Conservation (phyloP, 2,888 invertebrate species). For the Phaedon cochleariae region DNA sequence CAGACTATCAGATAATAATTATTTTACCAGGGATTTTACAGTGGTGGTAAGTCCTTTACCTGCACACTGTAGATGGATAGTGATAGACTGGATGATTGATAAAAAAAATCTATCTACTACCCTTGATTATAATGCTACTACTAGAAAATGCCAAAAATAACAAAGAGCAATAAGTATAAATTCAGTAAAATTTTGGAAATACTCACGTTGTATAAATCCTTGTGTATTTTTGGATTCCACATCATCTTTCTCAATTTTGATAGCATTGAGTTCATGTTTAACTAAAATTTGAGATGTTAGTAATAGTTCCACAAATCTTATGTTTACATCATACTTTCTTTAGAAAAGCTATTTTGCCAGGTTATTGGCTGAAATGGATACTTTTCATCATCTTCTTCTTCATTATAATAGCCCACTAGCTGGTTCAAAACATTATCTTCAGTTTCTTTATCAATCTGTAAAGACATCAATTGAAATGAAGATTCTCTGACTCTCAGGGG, state of each 20-base stretch:
- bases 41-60: too few relatives aligned
- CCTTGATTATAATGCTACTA: too few relatives aligned
- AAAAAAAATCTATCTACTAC: too few relatives aligned
- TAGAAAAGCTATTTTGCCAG: slow-evolving; percentile 41
- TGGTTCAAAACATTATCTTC: slow-evolving; percentile 50
- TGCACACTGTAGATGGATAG: too few relatives aligned
- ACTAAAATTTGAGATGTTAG: slow-evolving; percentile 30
- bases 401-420: slow-evolving; percentile 48
- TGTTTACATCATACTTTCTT: slow-evolving; percentile 40
- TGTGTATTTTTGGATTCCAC: slow-evolving; percentile 17
- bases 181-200: neutral
- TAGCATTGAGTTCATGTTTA: slow-evolving; percentile 31
- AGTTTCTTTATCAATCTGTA: slow-evolving; percentile 50
- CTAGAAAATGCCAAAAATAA: too few relatives aligned
- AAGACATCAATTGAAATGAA: neutral
- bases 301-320: neutral
- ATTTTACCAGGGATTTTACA: too few relatives aligned
- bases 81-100: too few relatives aligned
- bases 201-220: slow-evolving; percentile 21
- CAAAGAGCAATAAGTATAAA: neutral
- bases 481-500: neutral
- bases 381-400: slow-evolving; percentile 50
- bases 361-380: slow-evolving; percentile 44
- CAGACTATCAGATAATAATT: too few relatives aligned
- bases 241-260: slow-evolving; percentile 32